Base-by-base conservation (phyloP, 2,888 invertebrate genomes). In the Pristionchus fissidentatus region DNA sequence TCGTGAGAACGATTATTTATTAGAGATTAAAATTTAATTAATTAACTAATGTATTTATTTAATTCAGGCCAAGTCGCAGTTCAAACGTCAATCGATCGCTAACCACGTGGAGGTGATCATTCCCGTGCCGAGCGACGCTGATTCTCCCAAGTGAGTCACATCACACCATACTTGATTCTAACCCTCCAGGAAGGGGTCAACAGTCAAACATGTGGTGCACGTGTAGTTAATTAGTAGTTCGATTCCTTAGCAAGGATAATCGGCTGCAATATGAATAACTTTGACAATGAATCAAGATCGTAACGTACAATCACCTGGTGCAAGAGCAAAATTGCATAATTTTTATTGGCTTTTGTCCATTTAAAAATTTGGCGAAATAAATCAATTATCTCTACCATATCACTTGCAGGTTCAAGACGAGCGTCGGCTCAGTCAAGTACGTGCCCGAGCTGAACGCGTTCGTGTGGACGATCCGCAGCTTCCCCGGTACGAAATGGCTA, bases 71-170 rank as follows among this genome's bases (percentile, higher is more conserved):
- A 97, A 98, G 93, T 97, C 97, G 46, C 98, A 98, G 93, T 99
- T 98, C 93, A 98, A 98, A 93, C 94, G 98, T 52, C 95, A 98
- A 77, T 98, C 98, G 0, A 98, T 98, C 0, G 98, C 98, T 0
- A 99, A 99, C 93, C 98, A 98, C 94, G 98, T 98, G 66, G 98
- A 98, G 84, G 97, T 98, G 87, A 95, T 97, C 43, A 97, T 97
- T 91, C 97, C 97, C 0, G 97, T 97, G 73, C 97, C 97, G 41
- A 96, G 95, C 83, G 98, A 99, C 94, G 98, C 98, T 0, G 98
- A 98, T 93, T 97, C 98, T 1, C 98, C 98, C 0, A 98, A 98
- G 93, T 98, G 46, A 81, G 80, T 26, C 8, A 3, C 13, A 15
- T 19, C 19, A n/a, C n/a, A n/a, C n/a, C n/a, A n/a, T n/a, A n/a